Conservation (phyloP, 1,140 invertebrate species). For the Nymphalis io region DNA sequence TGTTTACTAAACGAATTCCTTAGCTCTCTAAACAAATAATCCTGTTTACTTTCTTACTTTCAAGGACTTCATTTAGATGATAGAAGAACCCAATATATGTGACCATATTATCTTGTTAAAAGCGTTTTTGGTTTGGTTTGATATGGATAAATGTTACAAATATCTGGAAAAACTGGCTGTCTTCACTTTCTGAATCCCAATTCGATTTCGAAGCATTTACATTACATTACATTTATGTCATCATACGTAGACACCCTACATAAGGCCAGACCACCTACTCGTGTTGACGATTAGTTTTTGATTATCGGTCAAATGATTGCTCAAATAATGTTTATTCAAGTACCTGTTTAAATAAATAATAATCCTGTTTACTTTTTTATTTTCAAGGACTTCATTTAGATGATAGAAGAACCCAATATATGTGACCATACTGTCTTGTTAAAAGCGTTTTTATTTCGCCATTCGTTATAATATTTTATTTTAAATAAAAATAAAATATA, state of each 20-base stretch:
- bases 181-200: background rate
- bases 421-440: too few relatives aligned
- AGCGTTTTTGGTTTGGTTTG: too few relatives aligned
- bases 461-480: too few relatives aligned
- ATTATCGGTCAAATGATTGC: slow-evolving; percentile 25
- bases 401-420: background rate
- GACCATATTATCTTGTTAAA: too few relatives aligned
- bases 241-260: slow-evolving; percentile 9
- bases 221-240: too few relatives aligned
- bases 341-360: slow-evolving; percentile 16
- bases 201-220: background rate
- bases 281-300: slow-evolving; percentile 17
- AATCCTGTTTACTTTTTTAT: background rate
- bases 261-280: slow-evolving; percentile 30
- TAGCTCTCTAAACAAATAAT: background rate
- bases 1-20: background rate
- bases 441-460: too few relatives aligned
- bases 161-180: background rate
- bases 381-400: background rate
- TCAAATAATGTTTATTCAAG: slow-evolving; percentile 16
- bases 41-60: background rate
- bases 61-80: background rate
- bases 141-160: too few relatives aligned
- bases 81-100: background rate
- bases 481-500: background rate